phyloP scores from a whole-genome alignment of 2,888 invertebrate genomes.

The Gerris lacustris region DNA sequence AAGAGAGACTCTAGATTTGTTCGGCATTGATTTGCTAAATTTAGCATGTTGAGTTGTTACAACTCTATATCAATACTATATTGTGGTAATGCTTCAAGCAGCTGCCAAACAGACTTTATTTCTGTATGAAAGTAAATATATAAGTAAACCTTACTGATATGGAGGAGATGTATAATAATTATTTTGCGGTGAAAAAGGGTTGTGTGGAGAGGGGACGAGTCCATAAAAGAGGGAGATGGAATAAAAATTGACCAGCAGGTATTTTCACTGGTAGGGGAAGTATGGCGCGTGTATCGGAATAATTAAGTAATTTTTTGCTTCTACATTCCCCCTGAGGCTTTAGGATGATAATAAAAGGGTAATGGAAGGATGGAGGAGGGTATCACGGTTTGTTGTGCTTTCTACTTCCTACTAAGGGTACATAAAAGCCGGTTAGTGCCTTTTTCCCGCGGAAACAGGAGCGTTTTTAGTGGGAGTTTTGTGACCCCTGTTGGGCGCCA shows the following conservation, averaged over 20 bases:
- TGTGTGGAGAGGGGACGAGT: background rate
- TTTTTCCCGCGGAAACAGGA: background rate
- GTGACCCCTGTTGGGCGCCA: background rate
- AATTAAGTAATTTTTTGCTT: background rate
- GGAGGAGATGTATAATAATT: background rate
- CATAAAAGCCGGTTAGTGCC: background rate
- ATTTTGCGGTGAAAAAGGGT: background rate
- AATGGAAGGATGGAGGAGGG: background rate
- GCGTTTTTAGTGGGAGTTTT: background rate
- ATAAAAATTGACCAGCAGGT: slow-evolving; percentile 2
- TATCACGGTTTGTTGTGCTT: slow-evolving; percentile 1
- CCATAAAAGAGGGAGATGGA: background rate
- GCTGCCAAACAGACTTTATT: too few species aligned
- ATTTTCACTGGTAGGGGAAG: background rate
- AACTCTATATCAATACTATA: too few species aligned
- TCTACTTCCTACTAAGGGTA: background rate
- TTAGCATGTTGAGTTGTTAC: too few species aligned
- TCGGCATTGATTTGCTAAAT: too few species aligned
- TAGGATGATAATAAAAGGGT: background rate
- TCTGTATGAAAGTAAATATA: too few species aligned
- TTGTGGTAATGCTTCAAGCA: too few species aligned
- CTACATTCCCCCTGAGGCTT: background rate
- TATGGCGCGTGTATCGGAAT: background rate
- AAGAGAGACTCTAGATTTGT: too few species aligned
- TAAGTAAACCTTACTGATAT: background rate